Conservation (phyloP, 2,113 vertebrate species). For the Pampusana beccarii region DNA sequence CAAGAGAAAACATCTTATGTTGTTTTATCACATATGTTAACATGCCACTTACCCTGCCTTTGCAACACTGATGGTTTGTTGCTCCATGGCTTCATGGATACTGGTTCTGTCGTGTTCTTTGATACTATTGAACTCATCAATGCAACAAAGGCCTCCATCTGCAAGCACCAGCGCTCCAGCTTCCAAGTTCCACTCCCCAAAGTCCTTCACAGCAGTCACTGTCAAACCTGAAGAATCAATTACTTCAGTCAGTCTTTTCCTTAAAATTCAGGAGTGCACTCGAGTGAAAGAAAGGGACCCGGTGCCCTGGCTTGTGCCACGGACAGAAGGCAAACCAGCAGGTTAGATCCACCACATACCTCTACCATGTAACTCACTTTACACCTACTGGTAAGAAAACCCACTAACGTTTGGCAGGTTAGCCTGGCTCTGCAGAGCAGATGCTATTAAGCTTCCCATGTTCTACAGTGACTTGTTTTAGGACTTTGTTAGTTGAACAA, state of each 20-base stretch:
- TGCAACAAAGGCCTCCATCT: constrained; percentile 95
- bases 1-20: neutral
- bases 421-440: neutral
- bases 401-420: neutral
- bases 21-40: neutral
- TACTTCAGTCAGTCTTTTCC: neutral
- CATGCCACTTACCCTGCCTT: constrained; percentile 87
- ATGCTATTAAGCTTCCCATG: neutral
- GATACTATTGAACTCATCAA: constrained; percentile 97
- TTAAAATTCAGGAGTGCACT: neutral
- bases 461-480: neutral
- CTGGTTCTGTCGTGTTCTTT: constrained; percentile 96
- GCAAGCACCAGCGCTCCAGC: constrained; percentile 91
- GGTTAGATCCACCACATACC: neutral
- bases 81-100: constrained; percentile 98
- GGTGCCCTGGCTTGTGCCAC: neutral
- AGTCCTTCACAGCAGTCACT: constrained; percentile 83
- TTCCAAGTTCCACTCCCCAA: constrained; percentile 85
- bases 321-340: neutral
- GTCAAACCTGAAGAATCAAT: constrained; percentile 77
- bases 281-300: neutral
- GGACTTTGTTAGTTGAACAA: neutral
- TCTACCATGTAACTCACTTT: neutral
- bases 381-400: neutral
- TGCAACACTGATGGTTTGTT: constrained; percentile 96